Base-by-base conservation (phyloP, 1,140 invertebrate species). In the Protaetia brevitarsis region DNA sequence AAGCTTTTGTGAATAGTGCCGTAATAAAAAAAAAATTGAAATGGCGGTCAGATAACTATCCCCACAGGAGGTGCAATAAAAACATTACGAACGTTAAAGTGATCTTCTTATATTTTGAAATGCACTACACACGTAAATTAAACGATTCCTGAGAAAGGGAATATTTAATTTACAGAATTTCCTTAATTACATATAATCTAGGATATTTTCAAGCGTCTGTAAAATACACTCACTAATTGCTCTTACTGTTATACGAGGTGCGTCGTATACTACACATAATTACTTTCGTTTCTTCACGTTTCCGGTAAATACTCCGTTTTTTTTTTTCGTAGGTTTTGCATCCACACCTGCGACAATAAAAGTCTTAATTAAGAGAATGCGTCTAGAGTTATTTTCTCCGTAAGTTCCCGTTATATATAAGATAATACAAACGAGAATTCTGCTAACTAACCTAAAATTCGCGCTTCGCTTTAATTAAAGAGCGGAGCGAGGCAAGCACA, bases 331-430 rank as follows among this genome's bases (percentile, higher is more conserved):
- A 51, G 5, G 6, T 11, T 51, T 51, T 23, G 41, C 16, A 23
- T 51, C 10, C 41, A 19, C 41, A 51, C 41, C 41, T 51, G 41
- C 41, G 41, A 51, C 41, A 51, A 51, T 23, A 45, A 37, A 37
- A 23, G 1, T 51, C 41, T 51, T 51, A 51, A 51, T 51, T 51
- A 51, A 51, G 41, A 51, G 26, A 51, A 51, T 19, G 41, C 26
- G 41, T 7, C 8, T 23, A 51, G 41, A 23, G 19, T 23, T 51
- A 51, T 51, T 26, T 51, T 51, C 41, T 8, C 19, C 19, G 13
- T 51, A 51, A 26, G 41, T 23, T 51, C 41, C 41, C 41, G 41
- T 51, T 23, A 51, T 2, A 19, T 51, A 51, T 10, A 19, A 51
- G 21, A 10, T 16, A 23, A 51, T 23, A 23, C 41, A 23, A 23